Evolutionary conservation across 1,140 invertebrate genomes (phyloP), one percentile per base, ranked within the genome.

Genomic region (Drosophila parabipectinata): DNA sequence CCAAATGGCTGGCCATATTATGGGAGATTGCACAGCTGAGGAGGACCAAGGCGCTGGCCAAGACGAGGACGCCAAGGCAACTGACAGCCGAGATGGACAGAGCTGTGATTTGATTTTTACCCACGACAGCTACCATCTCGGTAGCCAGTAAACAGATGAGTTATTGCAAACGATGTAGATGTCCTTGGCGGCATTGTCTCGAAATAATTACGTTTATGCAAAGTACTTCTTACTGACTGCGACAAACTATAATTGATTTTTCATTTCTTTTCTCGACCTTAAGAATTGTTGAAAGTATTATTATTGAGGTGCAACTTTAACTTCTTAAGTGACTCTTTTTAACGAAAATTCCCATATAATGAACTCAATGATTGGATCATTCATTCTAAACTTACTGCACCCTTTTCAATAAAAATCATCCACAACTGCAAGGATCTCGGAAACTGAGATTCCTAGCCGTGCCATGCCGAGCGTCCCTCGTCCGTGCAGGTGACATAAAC

Each of bases 401-500:
- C 15, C 5, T 18, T 44, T 44, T 14, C 41, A 18, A 18, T n/a
- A 74, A 78, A 78, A 64, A 72, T 53, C 60, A 72, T 74, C 67
- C 72, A 75, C 73, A 78, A 64, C 63, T 59, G 21, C 48, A 32
- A 14, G 10, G 34, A 44, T 63, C 24, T 34, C 18, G 34, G 44
- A 28, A 41, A 32, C 69, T 9, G 12, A 24, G 51, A 32, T 45
- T 39, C 21, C 21, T 18, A 18, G 18, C 18, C 18, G 1, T 18
- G 37, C 14, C 28, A 8, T 9, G 3, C 32, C 18, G 18, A 30
- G 24, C 9, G 18, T 30, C 18, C 21, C 39, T 57, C 62, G 59
- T 55, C 62, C 51, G 41, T n/a, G 41, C 41, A 88, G 75, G 83
- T 87, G 82, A 87, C 83, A 88, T 79, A 83, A 87, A 87, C 83